These are phyloP conservation scores for Lepidocyrtoides sp. DNA, from an alignment of 2,888 invertebrate genomes.

Conservation along the genomic window DNA sequence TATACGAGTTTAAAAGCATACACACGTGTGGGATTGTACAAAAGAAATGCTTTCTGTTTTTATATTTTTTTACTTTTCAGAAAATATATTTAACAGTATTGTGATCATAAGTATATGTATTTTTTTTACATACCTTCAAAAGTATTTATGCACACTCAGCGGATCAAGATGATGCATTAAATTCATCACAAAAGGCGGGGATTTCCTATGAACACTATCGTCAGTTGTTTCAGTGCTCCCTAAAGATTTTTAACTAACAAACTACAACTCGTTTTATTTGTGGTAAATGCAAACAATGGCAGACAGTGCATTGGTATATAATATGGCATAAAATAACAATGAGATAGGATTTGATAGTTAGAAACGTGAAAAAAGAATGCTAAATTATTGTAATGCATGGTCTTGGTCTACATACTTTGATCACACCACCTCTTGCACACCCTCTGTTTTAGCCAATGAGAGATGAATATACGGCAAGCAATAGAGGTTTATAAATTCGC, in stretches of 20 bases:
- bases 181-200: too few relatives aligned
- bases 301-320: too few relatives aligned
- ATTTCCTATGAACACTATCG: conserved; percentile 60
- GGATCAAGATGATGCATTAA: background rate
- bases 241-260: background rate
- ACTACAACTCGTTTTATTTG: background rate
- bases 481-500: conserved; percentile 15
- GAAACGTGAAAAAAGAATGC: background rate
- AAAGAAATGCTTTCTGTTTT: background rate
- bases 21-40: too few relatives aligned
- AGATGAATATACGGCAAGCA: conserved; percentile 48
- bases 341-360: background rate
- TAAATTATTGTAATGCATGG: too few relatives aligned
- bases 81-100: too few relatives aligned
- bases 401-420: conserved; percentile 24
- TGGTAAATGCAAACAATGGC: conserved; percentile 2
- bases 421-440: conserved; percentile 78
- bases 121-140: background rate
- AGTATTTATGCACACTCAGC: conserved; percentile 6
- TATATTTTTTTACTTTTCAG: background rate
- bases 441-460: conserved; percentile 71
- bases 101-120: too few relatives aligned
- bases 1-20: background rate
- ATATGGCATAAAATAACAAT: too few relatives aligned
- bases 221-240: conserved; percentile 26